phyloP scores from a whole-genome alignment of 2,113 vertebrate genomes.

The Chauna torquata region DNA sequence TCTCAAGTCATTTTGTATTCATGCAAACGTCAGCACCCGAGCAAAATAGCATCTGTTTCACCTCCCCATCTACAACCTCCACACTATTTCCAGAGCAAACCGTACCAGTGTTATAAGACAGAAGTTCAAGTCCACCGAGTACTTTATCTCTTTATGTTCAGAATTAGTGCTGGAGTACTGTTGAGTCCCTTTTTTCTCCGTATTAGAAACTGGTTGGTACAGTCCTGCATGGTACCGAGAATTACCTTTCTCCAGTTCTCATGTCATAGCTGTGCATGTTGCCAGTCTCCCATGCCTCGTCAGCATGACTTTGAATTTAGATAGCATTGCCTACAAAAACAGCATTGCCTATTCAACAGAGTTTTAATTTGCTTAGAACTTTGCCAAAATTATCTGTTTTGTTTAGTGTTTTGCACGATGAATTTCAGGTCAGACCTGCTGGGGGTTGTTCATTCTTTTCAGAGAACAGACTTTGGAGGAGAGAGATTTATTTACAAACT shows the following conservation, averaged over 20 bases:
- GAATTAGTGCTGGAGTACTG: background rate
- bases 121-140: background rate
- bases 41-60: background rate
- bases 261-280: background rate
- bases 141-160: background rate
- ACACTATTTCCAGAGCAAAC: background rate
- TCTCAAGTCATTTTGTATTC: background rate
- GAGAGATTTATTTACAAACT: background rate
- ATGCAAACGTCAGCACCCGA: background rate
- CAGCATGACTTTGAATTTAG: background rate
- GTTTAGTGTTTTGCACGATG: background rate
- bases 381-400: background rate
- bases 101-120: rapidly evolving
- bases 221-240: background rate
- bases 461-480: background rate
- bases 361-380: background rate
- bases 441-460: background rate
- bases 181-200: background rate
- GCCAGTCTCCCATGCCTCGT: background rate
- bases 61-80: background rate
- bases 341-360: background rate
- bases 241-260: background rate
- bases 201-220: background rate
- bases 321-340: background rate
- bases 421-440: background rate